Evolutionary conservation across 2,888 invertebrate species (phyloP).

Genomic region (Caenorhabditis parvicauda): DNA sequence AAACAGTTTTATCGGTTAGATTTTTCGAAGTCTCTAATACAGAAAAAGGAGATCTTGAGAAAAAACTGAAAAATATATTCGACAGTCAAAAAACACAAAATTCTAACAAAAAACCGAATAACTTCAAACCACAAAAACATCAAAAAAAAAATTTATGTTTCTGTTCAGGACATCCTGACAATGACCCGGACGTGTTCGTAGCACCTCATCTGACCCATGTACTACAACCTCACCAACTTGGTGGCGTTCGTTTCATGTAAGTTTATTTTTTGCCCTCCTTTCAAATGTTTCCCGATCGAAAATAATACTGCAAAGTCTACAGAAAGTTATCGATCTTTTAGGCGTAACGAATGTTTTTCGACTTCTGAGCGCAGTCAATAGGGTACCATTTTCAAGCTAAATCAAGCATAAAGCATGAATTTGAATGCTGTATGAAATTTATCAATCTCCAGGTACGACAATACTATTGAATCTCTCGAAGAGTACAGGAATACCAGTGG

Average conservation of each 20-base stretch:
- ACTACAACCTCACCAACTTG: slow-evolving; percentile 57
- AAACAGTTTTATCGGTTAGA: background rate
- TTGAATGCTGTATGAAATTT: slow-evolving; percentile 4
- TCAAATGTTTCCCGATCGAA: background rate
- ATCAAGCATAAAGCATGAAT: background rate
- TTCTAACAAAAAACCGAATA: no score
- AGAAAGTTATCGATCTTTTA: no score
- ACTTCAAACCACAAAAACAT: no score
- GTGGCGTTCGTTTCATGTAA: slow-evolving; percentile 57
- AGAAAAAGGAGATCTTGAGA: background rate
- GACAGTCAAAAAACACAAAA: no score
- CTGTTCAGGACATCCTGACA: slow-evolving; percentile 31
- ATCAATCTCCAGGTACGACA: slow-evolving; percentile 76
- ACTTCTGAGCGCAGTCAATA: no score
- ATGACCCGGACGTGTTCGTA: slow-evolving; percentile 50
- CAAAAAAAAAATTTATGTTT: no score
- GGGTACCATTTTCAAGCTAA: no score
- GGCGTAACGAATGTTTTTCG: no score
- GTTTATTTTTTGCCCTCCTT: background rate
- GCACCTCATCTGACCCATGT: slow-evolving; percentile 45
- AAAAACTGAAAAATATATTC: background rate
- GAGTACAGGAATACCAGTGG: slow-evolving; percentile 82
- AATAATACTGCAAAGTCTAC: background rate
- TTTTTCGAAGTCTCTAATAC: background rate
- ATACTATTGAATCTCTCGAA: slow-evolving; percentile 87